Evolutionary conservation across 2,797 vertebrate genomes (phyloP), one percentile per base, ranked within the genome.

Genomic region (Yasuhikotakia modesta): DNA sequence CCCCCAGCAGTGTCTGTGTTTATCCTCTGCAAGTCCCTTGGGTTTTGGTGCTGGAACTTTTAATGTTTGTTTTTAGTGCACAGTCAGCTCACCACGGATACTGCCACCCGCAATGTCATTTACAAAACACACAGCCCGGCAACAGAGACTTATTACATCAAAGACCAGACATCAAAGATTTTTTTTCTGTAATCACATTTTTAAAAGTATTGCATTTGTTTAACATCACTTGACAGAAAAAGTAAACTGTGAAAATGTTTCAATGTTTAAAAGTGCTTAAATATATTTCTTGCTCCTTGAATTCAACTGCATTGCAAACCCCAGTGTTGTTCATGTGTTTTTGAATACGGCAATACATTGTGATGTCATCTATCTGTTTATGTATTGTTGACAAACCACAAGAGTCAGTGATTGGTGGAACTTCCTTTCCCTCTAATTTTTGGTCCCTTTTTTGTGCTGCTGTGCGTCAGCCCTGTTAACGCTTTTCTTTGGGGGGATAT

Each of bases 401-500:
- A 27, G 70, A 79, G 76, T 83, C 82, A 52, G 43, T 46, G 71
- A 86, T 76, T 76, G 79, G 85, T 78, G 71, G 80, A 77, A 86
- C 78, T 86, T 76, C 80, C 86, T 83, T 86, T 88, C 70, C n/a
- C 22, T 70, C 76, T 66, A 43, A 85, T 87, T 91, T 90, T 86
- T 83, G 79, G 82, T 86, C 76, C 39, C 71, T 83, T 74, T 72
- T 79, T 52, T 57, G 71, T 71, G 58, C 66, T 84, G 79, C 88
- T 88, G 84, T 87, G 89, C 91, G 90, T 92, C 90, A 91, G 89
- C 80, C 84, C 84, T 88, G 86, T 87, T 93, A 92, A 93, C 91
- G 90, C 91, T 86, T 92, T 93, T 92, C 89, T 91, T 87, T 84
- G 88, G 90, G 87, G 85, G 88, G 88, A 90, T 92, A 91, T 93